Conservation (phyloP, 2,888 invertebrate species). For the Leucoma salicis region DNA sequence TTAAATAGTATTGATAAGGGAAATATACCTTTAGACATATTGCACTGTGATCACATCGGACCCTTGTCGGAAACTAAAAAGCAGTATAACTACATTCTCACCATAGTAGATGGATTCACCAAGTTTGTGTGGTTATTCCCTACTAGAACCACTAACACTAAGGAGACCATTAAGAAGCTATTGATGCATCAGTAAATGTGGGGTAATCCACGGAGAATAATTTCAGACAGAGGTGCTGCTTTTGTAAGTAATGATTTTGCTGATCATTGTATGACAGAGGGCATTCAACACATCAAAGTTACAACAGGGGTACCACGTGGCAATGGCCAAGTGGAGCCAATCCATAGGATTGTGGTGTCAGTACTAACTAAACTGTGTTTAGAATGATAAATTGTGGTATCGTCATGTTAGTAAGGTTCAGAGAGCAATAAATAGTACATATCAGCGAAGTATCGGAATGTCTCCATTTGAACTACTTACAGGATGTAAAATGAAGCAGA, state of each 20-base stretch:
- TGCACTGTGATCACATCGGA: not conserved
- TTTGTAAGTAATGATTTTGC: conserved; percentile 5
- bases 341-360: conserved; percentile 8
- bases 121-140: conserved; percentile 50
- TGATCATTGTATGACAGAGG: conserved; percentile 3
- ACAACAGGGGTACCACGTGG: conserved; percentile 1
- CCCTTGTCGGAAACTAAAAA: no score
- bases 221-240: conserved; percentile 8
- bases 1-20: conserved; percentile 39
- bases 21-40: conserved; percentile 21
- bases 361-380: conserved; percentile 12
- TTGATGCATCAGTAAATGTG: conserved; percentile 1
- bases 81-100: conserved; percentile 20
- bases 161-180: conserved; percentile 33
- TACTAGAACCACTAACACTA: conserved; percentile 36
- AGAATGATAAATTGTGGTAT: conserved; percentile 7
- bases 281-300: no score
- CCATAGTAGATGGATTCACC: conserved; percentile 40
- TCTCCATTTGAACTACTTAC: conserved; percentile 26
- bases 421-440: conserved; percentile 5
- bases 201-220: conserved; percentile 9
- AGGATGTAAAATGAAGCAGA: conserved; percentile 17
- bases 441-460: conserved; percentile 13
- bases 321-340: conserved; percentile 6
- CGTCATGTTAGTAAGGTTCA: conserved; percentile 10